Conservation (phyloP, 2,797 vertebrate species). For the Chaenodraco wilsoni region DNA sequence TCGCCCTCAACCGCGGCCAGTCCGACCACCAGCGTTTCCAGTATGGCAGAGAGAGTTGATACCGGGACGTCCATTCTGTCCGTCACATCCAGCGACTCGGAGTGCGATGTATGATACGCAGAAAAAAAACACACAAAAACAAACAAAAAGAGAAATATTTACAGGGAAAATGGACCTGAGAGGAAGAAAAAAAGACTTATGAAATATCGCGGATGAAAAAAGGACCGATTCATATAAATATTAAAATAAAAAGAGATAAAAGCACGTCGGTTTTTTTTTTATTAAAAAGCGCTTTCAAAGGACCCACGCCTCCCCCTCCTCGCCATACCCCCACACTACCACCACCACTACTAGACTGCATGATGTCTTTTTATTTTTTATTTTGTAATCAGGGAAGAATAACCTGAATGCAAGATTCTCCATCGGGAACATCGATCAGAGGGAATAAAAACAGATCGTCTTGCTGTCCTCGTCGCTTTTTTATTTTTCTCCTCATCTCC, state of each 20-base stretch:
- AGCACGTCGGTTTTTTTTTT: constrained; percentile 88
- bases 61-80: constrained; percentile 98
- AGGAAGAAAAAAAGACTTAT: constrained; percentile 82
- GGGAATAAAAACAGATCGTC: constrained; percentile 89
- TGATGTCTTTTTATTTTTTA: constrained; percentile 86
- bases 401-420: constrained; percentile 81
- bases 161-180: constrained; percentile 90
- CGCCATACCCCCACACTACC: constrained; percentile 82
- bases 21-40: constrained; percentile 98
- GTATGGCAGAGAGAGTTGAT: constrained; percentile 96
- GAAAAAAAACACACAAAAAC: constrained; percentile 49
- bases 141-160: constrained; percentile 87
- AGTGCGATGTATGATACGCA: constrained; percentile 98
- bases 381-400: constrained; percentile 86
- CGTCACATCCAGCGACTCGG: constrained; percentile 99
- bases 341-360: constrained; percentile 82
- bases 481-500: constrained; percentile 62
- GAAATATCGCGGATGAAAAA: constrained; percentile 88
- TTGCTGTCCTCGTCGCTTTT: constrained; percentile 83
- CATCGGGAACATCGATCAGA: constrained; percentile 92
- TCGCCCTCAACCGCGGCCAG: constrained; percentile 98
- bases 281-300: constrained; percentile 93
- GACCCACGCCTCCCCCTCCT: constrained; percentile 89
- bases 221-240: constrained; percentile 88
- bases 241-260: constrained; percentile 89